A percentile compares a stretch with the other conserved stretches of the same genome.
Conservation (phyloP, 1,140 invertebrate genomes). For the Stegodyphus dumicola region DNA sequence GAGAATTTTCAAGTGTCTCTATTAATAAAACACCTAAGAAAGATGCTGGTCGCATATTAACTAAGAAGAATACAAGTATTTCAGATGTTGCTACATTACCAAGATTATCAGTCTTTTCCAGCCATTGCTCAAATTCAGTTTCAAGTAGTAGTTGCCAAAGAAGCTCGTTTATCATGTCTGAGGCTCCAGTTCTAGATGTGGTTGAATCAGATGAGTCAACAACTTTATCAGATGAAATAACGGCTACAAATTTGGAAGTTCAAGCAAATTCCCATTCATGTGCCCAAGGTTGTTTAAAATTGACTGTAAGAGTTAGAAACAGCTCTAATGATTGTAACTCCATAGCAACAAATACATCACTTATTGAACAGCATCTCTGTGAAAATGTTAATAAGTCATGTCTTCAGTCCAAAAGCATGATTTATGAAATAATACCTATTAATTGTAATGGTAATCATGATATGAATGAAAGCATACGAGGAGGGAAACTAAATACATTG, state of each 20-base stretch:
- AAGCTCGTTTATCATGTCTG: neutral
- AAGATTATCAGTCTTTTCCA: neutral
- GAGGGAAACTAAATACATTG: neutral
- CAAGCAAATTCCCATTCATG: neutral
- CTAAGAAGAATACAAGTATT: neutral
- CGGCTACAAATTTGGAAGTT: neutral
- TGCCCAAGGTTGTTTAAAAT: neutral
- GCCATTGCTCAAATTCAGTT: neutral
- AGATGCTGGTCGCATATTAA: neutral
- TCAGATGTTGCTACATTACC: neutral
- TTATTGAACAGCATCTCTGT: neutral
- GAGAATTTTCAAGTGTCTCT: neutral
- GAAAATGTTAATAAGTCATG: neutral
- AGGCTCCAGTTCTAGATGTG: neutral
- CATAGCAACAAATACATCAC: neutral
- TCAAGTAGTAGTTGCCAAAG: neutral
- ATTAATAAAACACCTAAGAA: neutral
- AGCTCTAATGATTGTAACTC: neutral
- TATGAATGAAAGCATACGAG: neutral
- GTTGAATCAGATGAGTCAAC: neutral
- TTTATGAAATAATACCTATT: constrained; percentile 4
- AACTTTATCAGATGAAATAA: neutral
- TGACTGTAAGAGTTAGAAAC: constrained; percentile 1
- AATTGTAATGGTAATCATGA: constrained; percentile 9
- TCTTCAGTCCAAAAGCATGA: neutral